Percentiles rank a stretch among this genome's conserved stretches.
Conservation (phyloP, 53 echinoderm and acorn worm species). For the Antedon mediterranea region DNA sequence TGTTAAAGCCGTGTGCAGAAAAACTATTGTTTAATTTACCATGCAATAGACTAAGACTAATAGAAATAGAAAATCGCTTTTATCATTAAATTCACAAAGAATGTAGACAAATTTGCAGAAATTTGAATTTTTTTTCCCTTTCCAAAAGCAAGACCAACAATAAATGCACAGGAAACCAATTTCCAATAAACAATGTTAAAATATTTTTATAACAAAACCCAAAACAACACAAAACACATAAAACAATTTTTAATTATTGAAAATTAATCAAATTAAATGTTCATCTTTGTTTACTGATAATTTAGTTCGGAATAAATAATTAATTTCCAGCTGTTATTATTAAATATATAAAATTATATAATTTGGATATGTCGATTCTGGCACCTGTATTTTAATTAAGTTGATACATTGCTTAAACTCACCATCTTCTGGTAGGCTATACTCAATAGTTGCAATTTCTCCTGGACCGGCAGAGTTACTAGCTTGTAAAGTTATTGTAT, state of each 20-base stretch:
- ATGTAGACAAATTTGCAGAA: neutral
- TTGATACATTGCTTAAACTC: slow-evolving; percentile 17
- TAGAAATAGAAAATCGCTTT: neutral
- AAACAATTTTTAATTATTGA: too few relatives aligned
- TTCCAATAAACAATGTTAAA: neutral
- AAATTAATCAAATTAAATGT: too few relatives aligned
- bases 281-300: too few relatives aligned
- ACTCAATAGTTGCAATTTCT: slow-evolving; percentile 15
- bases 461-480: slow-evolving; percentile 64
- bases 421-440: slow-evolving; percentile 68
- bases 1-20: neutral
- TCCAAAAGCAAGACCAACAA: neutral
- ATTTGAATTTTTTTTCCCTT: neutral
- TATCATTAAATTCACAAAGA: neutral
- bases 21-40: neutral
- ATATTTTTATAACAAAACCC: neutral
- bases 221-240: neutral
- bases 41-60: neutral
- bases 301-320: too few relatives aligned
- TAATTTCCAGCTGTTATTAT: too few relatives aligned
- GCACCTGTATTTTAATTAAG: too few relatives aligned
- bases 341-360: too few relatives aligned
- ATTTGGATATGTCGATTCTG: too few relatives aligned
- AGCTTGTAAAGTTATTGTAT: slow-evolving; percentile 53
- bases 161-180: neutral